phyloP scores from a whole-genome alignment of 2,113 vertebrate species.

The Nipponia nippon region DNA sequence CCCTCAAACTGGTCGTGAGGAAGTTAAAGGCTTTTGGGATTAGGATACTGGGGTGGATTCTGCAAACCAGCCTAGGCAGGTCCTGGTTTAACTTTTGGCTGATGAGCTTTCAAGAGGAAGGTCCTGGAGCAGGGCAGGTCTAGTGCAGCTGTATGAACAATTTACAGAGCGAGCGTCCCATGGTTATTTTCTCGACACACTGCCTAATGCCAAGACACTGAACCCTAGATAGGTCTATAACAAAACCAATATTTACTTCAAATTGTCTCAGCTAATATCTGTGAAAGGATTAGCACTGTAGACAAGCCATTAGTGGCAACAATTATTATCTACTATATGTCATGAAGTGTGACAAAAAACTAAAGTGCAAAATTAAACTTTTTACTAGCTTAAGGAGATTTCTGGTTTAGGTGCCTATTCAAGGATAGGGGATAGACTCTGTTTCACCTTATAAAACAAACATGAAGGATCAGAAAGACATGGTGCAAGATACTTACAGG shows the following conservation, averaged over 20 bases:
- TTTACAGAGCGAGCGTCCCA: background rate
- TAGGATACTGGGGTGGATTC: background rate
- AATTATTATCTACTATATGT: background rate
- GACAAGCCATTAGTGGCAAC: conserved; percentile 15
- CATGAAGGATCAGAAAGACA: background rate
- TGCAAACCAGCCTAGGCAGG: background rate
- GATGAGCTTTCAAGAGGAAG: background rate
- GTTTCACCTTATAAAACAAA: conserved; percentile 26
- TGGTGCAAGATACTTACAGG: background rate
- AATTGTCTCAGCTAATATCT: conserved; percentile 13
- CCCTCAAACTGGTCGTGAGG: background rate
- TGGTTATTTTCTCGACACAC: background rate
- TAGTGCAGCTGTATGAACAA: background rate
- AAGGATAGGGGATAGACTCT: background rate
- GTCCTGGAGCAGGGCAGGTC: background rate
- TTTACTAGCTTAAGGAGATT: conserved; percentile 25
- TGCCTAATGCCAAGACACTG: background rate
- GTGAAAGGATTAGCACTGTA: conserved; percentile 24
- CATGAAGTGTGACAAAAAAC: conserved; percentile 28
- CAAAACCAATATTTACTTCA: background rate
- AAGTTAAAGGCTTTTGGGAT: background rate
- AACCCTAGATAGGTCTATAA: background rate
- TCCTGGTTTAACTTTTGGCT: background rate
- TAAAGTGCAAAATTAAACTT: conserved; percentile 48
- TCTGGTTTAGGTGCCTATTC: background rate